Evolutionary conservation across 2,888 invertebrate genomes (phyloP).

Genomic region (Gortyna flavago): DNA sequence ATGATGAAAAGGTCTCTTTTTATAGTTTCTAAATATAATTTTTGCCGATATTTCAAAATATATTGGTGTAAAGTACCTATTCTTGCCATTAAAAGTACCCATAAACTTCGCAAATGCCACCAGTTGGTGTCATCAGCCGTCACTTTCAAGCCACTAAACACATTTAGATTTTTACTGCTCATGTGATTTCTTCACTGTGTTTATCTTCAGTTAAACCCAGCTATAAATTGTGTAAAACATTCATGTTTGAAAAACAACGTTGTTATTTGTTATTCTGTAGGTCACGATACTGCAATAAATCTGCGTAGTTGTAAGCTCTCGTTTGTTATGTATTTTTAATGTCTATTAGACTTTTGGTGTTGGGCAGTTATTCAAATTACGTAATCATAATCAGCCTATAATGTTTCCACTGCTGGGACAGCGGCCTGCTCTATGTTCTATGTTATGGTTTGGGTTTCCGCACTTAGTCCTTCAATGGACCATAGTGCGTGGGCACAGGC

Average conservation of each 20-base stretch:
- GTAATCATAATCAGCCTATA: no score
- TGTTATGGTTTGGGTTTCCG: no score
- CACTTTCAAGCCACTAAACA: conserved; percentile 12
- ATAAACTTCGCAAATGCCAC: neutral
- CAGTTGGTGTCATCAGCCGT: conserved; percentile 23
- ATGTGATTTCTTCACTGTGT: conserved; percentile 30
- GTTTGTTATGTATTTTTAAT: neutral
- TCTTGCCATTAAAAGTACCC: neutral
- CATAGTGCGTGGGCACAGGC: no score
- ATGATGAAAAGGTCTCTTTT: neutral
- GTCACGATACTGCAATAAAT: conserved; percentile 17
- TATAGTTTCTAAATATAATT: neutral
- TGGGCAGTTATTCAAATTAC: neutral
- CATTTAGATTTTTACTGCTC: conserved; percentile 38
- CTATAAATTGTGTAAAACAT: conserved; percentile 45
- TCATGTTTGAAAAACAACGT: conserved; percentile 29
- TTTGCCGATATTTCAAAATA: neutral
- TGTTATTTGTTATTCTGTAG: conserved; percentile 18
- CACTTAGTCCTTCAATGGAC: no score
- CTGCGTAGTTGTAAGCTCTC: neutral
- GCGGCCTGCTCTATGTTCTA: no score
- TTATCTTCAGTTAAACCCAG: conserved; percentile 39
- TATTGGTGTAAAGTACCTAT: neutral
- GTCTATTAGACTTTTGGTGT: neutral
- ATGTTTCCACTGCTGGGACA: no score